Base-by-base conservation (phyloP, 1,140 invertebrate species). In the Olivierus martensii region DNA sequence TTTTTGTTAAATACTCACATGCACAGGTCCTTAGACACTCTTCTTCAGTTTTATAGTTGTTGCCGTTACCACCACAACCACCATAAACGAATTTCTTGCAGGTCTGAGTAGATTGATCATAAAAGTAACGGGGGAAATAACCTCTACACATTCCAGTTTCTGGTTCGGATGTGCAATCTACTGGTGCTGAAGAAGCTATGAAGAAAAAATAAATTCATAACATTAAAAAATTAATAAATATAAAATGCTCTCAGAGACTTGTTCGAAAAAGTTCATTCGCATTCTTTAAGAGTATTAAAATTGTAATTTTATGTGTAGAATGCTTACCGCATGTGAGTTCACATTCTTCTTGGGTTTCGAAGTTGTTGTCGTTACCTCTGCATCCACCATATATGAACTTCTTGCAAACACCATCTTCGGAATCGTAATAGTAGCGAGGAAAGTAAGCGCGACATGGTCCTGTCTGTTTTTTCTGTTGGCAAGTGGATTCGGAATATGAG, bases 201-300 rank as follows among this genome's bases (percentile, higher is more conserved):
- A 9, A 4, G 9, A 1, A 43, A 4, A 22, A 22, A 22, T 0
- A 43, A 6, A 17, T 18, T 22, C 4, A 22, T 18, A 4, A 0
- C 4, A 5, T 5, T 43, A 6, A 9, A 4, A 9, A 22, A 22
- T 17, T 4, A 4, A 4, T 7, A 43, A 7, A 22, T 1, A 7
- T 18, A 22, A 22, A 22, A 43, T 6, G n/a, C n/a, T 7, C 9
- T 17, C 7, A 5, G 9, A 28, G 9, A 28, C 9, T 10, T 41
- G 11, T 12, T 11, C 9, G 5, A 0, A 12, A 4, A 28, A 7
- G 28, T 28, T 4, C 9, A 4, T 28, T 28, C 5, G 48, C 84
- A 88, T 59, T 86, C 80, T 39, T 75, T 66, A 49, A 73, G 66
- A 17, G 78, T 76, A 49, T 69, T 74, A 69, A 90, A 91, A 61